phyloP scores from a whole-genome alignment of 2,888 invertebrate species.

The Orgyia antiqua region DNA sequence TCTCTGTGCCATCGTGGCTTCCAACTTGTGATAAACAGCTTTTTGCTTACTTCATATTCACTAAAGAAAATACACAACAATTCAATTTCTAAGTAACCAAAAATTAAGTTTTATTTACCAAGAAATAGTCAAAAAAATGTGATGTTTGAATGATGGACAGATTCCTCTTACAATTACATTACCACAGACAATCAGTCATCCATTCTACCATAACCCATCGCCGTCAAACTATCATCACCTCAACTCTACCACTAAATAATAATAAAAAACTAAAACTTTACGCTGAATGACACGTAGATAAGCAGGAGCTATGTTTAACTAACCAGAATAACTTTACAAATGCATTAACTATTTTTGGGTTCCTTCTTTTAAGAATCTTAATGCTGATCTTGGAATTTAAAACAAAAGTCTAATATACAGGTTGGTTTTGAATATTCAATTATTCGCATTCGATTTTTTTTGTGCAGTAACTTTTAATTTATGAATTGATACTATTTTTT shows the following conservation, averaged over 20 bases:
- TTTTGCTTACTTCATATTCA: no score
- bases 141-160: no score
- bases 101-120: no score
- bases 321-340: slow-evolving; percentile 59
- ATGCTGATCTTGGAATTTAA: slow-evolving; percentile 27
- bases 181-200: slow-evolving; percentile 13
- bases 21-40: no score
- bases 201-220: slow-evolving; percentile 23
- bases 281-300: slow-evolving; percentile 64
- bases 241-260: slow-evolving; percentile 17
- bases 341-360: slow-evolving; percentile 57
- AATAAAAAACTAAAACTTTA: slow-evolving; percentile 43
- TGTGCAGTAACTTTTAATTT: no score
- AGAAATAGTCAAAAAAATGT: no score
- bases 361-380: slow-evolving; percentile 23
- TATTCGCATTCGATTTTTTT: no score
- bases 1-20: no score
- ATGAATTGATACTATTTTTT: no score
- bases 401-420: slow-evolving; percentile 19
- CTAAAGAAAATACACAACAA: no score
- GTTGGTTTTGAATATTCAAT: slow-evolving; percentile 1
- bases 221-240: slow-evolving; percentile 24
- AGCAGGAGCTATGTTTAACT: slow-evolving; percentile 33
- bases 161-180: background rate
- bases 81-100: no score